Conservation (phyloP, 2,888 invertebrate genomes). For the Mythimna lalbum region DNA sequence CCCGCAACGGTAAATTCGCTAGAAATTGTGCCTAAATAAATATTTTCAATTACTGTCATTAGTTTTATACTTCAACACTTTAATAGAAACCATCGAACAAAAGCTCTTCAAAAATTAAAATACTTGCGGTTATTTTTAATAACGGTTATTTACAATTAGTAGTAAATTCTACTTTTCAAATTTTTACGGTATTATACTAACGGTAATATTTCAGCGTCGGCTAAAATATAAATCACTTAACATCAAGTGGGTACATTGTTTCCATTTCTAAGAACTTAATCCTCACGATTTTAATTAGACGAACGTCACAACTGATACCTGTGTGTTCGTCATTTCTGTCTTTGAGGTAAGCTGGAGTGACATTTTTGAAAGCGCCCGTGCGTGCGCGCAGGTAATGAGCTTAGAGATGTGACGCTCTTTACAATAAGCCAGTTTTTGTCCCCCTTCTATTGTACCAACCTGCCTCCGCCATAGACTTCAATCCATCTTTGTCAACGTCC, state of each 20-base stretch:
- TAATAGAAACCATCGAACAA: slow-evolving; percentile 4
- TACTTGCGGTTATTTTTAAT: slow-evolving; percentile 6
- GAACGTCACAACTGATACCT: slow-evolving; percentile 78
- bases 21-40: not conserved
- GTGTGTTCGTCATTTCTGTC: slow-evolving; percentile 70
- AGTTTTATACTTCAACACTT: not conserved
- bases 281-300: slow-evolving; percentile 75
- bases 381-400: slow-evolving; percentile 82
- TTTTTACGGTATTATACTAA: slow-evolving; percentile 12
- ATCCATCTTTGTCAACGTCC: slow-evolving; percentile 86
- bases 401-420: slow-evolving; percentile 75
- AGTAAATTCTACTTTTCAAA: slow-evolving; percentile 12
- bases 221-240: slow-evolving; percentile 18
- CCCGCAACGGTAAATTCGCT: not conserved
- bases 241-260: slow-evolving; percentile 51
- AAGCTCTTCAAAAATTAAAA: not conserved
- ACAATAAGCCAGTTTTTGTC: slow-evolving; percentile 80
- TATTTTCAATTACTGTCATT: not conserved
- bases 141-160: slow-evolving; percentile 32
- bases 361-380: slow-evolving; percentile 82
- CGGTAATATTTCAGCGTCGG: slow-evolving; percentile 26
- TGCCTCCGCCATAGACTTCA: slow-evolving; percentile 74
- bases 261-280: slow-evolving; percentile 64
- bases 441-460: slow-evolving; percentile 76
- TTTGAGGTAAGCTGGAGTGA: slow-evolving; percentile 78